These are phyloP conservation scores for Ligdia adustata DNA, from an alignment of 2,888 invertebrate genomes.

Conservation along the genomic window DNA sequence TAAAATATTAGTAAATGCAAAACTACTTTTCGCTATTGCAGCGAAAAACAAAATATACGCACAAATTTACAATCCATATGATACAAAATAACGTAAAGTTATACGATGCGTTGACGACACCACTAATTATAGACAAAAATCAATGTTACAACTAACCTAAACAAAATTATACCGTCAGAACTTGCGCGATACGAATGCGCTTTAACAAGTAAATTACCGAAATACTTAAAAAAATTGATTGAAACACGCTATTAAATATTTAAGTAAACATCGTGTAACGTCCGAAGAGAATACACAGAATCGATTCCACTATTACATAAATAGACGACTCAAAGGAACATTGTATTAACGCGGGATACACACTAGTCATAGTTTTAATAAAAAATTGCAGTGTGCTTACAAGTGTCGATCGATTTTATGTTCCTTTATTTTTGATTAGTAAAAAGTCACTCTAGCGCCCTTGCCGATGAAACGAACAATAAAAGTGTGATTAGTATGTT, in stretches of 20 bases:
- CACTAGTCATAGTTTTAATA: constrained; percentile 75
- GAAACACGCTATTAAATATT: constrained; percentile 29
- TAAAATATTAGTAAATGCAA: constrained; percentile 84
- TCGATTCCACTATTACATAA: constrained; percentile 35
- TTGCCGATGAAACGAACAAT: constrained; percentile 36
- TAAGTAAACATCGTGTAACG: constrained; percentile 34
- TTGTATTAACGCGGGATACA: constrained; percentile 46
- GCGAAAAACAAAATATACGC: constrained; percentile 56
- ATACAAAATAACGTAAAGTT: constrained; percentile 56
- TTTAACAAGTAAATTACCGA: constrained; percentile 48
- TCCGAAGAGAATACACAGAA: constrained; percentile 36
- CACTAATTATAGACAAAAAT: constrained; percentile 33
- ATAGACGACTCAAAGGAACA: constrained; percentile 27
- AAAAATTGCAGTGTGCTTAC: constrained; percentile 73
- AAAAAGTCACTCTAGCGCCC: constrained; percentile 46
- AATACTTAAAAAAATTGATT: no score
- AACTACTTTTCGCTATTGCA: constrained; percentile 62
- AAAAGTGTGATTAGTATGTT: constrained; percentile 29
- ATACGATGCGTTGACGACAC: constrained; percentile 33
- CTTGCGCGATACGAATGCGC: constrained; percentile 39
- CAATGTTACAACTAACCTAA: constrained; percentile 39
- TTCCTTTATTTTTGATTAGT: constrained; percentile 39
- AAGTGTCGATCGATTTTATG: constrained; percentile 46
- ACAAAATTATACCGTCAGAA: constrained; percentile 42
- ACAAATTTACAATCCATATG: constrained; percentile 74